phyloP scores from a whole-genome alignment of 2,113 vertebrate genomes.

The Lethenteron reissneri region DNA sequence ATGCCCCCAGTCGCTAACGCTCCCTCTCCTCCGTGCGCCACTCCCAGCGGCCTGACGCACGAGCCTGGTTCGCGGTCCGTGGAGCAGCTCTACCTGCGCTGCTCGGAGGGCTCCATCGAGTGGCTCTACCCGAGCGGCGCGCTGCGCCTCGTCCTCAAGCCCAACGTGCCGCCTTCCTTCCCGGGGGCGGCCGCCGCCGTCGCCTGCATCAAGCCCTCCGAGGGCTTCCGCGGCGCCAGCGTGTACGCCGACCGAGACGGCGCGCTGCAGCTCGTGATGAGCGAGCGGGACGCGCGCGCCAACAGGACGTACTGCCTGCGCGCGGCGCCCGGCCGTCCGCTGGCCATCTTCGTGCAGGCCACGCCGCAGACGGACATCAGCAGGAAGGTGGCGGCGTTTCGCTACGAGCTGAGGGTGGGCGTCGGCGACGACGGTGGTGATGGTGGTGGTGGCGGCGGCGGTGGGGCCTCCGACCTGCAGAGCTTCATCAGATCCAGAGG shows the following conservation, averaged over 20 bases:
- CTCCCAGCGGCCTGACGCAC: constrained; percentile 48
- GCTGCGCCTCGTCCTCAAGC: constrained; percentile 46
- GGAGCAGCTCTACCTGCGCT: constrained; percentile 58
- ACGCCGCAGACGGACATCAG: constrained; percentile 69
- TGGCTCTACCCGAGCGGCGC: constrained; percentile 67
- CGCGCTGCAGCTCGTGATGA: constrained; percentile 46
- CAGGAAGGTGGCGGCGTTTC: constrained; percentile 53
- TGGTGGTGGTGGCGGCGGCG: too few species aligned
- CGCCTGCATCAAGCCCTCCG: constrained; percentile 42
- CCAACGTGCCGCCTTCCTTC: constrained; percentile 23
- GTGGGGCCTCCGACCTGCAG: constrained; percentile 19
- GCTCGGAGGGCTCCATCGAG: constrained; percentile 49
- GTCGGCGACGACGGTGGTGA: too few species aligned
- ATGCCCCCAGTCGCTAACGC: too few species aligned
- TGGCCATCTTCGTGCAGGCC: constrained; percentile 61
- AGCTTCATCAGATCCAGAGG: constrained; percentile 7
- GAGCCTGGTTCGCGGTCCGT: constrained; percentile 36
- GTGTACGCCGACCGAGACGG: constrained; percentile 58
- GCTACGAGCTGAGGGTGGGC: constrained; percentile 49
- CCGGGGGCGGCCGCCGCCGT: constrained; percentile 26
- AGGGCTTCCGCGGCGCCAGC: constrained; percentile 50
- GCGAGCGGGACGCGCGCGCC: constrained; percentile 18
- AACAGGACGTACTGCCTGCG: constrained; percentile 32
- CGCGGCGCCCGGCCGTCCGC: constrained; percentile 37
- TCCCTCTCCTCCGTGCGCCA: background rate